Conservation (phyloP, 2,797 vertebrate genomes). For the Argya squamiceps region DNA sequence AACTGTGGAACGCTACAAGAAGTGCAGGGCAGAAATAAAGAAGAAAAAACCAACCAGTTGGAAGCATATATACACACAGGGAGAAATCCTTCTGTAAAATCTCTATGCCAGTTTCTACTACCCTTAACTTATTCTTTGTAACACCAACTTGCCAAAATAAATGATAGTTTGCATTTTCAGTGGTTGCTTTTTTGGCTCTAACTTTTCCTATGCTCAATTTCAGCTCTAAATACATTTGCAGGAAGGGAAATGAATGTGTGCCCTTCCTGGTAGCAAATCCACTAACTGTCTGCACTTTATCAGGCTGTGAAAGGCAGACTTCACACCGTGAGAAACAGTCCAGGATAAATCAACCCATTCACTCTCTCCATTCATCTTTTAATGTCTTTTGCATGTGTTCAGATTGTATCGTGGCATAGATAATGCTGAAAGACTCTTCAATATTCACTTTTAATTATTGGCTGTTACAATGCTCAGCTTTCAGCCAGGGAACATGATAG, state of each 20-base stretch:
- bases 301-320: constrained; percentile 46
- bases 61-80: neutral
- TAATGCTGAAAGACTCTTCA: neutral
- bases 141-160: neutral
- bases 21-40: neutral
- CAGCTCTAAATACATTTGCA: constrained; percentile 1
- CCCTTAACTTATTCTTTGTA: neutral
- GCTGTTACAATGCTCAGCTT: neutral
- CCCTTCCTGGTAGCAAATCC: constrained; percentile 36
- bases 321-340: neutral
- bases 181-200: neutral
- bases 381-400: constrained; percentile 1
- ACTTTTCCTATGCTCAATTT: constrained; percentile 1
- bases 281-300: constrained; percentile 40
- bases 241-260: neutral
- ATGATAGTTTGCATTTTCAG: neutral
- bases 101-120: neutral
- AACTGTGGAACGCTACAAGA: neutral
- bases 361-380: constrained; percentile 35
- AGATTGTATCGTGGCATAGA: neutral
- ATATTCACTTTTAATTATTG: neutral
- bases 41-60: accelerated
- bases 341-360: constrained; percentile 31
- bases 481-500: neutral
- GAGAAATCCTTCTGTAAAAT: neutral